Base-by-base conservation (phyloP, 2,113 vertebrate genomes). In the Tinamus guttatus region DNA sequence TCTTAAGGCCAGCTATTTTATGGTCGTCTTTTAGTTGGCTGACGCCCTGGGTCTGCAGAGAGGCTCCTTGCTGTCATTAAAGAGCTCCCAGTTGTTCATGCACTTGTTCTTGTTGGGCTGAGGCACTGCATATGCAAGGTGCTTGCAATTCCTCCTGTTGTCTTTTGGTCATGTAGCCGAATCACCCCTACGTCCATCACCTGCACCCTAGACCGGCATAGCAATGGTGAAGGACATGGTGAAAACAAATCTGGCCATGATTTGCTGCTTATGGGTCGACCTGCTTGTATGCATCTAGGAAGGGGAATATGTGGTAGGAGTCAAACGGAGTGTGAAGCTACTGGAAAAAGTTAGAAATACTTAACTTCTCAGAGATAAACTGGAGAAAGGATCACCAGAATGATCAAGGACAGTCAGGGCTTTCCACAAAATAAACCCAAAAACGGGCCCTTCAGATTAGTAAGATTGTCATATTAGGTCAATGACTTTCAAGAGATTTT, bases 211-310 rank as follows among this genome's bases (percentile, higher is more conserved):
- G 82, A 28, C 13, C 13, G 28, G 13, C n/a, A 30, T 11, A 67
- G 59, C 16, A 32, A 24, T 58, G 19, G 0, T 40, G 43, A 73
- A 69, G 47, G 40, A 32, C 34, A n/a, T 27, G 1, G 3, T 20
- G n/a, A 58, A 28, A 47, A 12, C 15, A 79, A 78, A 24, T 13
- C 19, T 0, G 15, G 20, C 15, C 13, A 7, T 4, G 34, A 18
- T 3, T 2, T 22, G 43, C 38, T 1, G n/a, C n/a, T n/a, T n/a
- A 0, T n/a, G 0, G 0, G 30, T 83, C 38, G 32, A 75, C 15
- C 30, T 62, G 13, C 7, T 64, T 56, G 68, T 5, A 32, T n/a
- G 20, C 36, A 41, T 11, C 5, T 1, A 5, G 56, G 30, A 59
- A 49, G 9, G 13, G 41, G 85, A 87, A 12, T 18, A 28, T 3